These are phyloP conservation scores for Xanthia togata DNA, from an alignment of 2,888 invertebrate genomes.

Conservation along the genomic window DNA sequence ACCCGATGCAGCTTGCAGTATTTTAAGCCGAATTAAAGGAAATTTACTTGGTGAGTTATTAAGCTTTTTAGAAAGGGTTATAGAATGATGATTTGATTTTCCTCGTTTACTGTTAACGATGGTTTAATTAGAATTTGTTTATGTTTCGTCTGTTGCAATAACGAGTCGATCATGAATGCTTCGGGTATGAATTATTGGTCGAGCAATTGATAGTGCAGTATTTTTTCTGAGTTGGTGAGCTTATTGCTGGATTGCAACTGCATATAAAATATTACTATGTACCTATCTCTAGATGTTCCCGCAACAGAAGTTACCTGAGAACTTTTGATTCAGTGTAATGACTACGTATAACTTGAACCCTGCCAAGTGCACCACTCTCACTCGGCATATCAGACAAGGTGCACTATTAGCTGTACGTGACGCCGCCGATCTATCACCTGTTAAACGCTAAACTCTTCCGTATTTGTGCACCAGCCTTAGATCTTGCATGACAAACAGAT, in stretches of 20 bases:
- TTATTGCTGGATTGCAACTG: neutral
- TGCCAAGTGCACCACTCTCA: slow-evolving; percentile 21
- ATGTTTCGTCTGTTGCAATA: neutral
- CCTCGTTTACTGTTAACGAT: slow-evolving; percentile 44
- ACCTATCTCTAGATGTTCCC: neutral
- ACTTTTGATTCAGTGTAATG: neutral
- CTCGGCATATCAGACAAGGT: slow-evolving; percentile 11
- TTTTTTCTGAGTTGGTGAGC: neutral
- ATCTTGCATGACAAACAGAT: slow-evolving; percentile 41
- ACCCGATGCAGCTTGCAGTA: slow-evolving; percentile 74
- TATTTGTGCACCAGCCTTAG: slow-evolving; percentile 27
- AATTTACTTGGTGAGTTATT: slow-evolving; percentile 78
- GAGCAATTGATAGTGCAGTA: neutral
- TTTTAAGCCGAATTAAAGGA: slow-evolving; percentile 80
- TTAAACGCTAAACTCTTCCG: slow-evolving; percentile 47
- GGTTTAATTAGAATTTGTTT: slow-evolving; percentile 36
- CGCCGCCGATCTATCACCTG: slow-evolving; percentile 47
- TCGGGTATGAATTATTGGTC: neutral
- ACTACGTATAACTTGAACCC: neutral
- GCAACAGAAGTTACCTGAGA: neutral
- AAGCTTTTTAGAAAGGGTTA: slow-evolving; percentile 71
- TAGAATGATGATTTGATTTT: slow-evolving; percentile 54
- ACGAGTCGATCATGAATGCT: neutral
- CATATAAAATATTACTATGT: neutral
- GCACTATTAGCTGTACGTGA: slow-evolving; percentile 15